Evolutionary conservation across 2,888 invertebrate genomes (phyloP).

Genomic region (Ormyrus labotus): DNA sequence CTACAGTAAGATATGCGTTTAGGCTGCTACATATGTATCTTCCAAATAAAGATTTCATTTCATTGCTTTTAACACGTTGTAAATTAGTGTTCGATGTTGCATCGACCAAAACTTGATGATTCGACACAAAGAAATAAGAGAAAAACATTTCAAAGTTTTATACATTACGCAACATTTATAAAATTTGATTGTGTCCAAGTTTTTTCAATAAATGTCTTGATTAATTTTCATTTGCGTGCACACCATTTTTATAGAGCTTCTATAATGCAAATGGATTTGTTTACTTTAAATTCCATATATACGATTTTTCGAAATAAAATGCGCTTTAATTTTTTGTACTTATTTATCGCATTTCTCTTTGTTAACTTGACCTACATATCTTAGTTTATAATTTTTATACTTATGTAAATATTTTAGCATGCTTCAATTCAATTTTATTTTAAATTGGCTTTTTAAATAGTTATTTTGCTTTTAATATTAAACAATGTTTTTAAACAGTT

Average conservation of each 20-base stretch:
- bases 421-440: neutral
- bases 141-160: slow-evolving; percentile 16
- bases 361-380: slow-evolving; percentile 2
- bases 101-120: slow-evolving; percentile 26
- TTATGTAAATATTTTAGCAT: neutral
- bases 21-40: slow-evolving; percentile 68
- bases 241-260: slow-evolving; percentile 48
- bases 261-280: slow-evolving; percentile 50
- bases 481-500: no score
- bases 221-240: slow-evolving; percentile 51
- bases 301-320: slow-evolving; percentile 49
- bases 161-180: slow-evolving; percentile 41
- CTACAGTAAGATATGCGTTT: slow-evolving; percentile 59
- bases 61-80: slow-evolving; percentile 46
- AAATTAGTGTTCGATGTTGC: slow-evolving; percentile 34
- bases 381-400: no score
- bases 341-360: slow-evolving; percentile 36
- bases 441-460: no score
- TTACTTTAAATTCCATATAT: slow-evolving; percentile 44
- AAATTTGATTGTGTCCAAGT: slow-evolving; percentile 35
- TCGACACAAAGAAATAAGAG: slow-evolving; percentile 23
- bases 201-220: slow-evolving; percentile 43
- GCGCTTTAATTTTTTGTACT: slow-evolving; percentile 54
- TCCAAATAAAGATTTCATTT: slow-evolving; percentile 69
- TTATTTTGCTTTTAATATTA: no score